phyloP scores from a whole-genome alignment of 2,797 vertebrate species.

The Phylloscopus collybita region DNA sequence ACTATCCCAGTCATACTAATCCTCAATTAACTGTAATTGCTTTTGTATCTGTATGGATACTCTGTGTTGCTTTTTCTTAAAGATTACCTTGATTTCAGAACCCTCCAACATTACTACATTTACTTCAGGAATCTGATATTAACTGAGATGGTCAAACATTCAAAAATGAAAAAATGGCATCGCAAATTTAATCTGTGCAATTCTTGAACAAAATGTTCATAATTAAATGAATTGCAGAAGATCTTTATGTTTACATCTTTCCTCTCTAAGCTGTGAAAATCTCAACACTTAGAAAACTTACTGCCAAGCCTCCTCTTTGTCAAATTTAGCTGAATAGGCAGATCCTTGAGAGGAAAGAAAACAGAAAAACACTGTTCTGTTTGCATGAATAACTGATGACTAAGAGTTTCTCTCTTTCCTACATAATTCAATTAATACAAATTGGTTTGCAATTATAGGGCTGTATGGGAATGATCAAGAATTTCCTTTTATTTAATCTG shows the following conservation, averaged over 20 bases:
- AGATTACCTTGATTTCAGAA: slow-evolving; percentile 39
- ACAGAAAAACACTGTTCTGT: slow-evolving; percentile 35
- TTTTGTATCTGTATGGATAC: not conserved
- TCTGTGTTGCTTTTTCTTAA: not conserved
- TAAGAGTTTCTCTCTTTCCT: slow-evolving; percentile 71
- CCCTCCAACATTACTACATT: not conserved
- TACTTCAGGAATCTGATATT: slow-evolving; percentile 21
- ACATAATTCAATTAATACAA: slow-evolving; percentile 62
- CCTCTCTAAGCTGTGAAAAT: slow-evolving; percentile 68
- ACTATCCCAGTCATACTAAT: slow-evolving; percentile 11
- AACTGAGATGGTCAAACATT: slow-evolving; percentile 59
- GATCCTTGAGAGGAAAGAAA: slow-evolving; percentile 49
- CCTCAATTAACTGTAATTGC: slow-evolving; percentile 1
- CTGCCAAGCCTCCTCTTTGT: slow-evolving; percentile 49
- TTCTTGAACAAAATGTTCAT: slow-evolving; percentile 65
- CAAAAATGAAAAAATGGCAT: slow-evolving; percentile 58
- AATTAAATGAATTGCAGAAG: slow-evolving; percentile 69
- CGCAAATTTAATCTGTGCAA: slow-evolving; percentile 63
- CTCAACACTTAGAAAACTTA: slow-evolving; percentile 60
- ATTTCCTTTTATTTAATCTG: slow-evolving; percentile 61
- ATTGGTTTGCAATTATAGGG: slow-evolving; percentile 52
- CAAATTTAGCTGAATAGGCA: slow-evolving; percentile 61
- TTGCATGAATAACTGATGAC: slow-evolving; percentile 66
- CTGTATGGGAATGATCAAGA: slow-evolving; percentile 46
- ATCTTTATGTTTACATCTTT: slow-evolving; percentile 62